Conservation (phyloP, 1,140 invertebrate genomes). For the Amyelois transitella region DNA sequence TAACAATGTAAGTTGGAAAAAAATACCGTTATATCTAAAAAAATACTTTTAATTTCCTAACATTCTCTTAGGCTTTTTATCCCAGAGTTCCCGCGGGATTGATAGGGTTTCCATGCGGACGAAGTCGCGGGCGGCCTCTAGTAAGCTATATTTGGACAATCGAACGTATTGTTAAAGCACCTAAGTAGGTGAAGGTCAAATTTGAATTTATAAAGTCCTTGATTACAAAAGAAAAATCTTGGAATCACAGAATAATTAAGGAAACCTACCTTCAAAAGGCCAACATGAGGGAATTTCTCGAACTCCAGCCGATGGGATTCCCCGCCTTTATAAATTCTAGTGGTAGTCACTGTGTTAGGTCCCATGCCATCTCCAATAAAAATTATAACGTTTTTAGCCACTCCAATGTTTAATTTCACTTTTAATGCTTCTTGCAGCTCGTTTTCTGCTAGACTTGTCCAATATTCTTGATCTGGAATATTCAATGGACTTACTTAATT, state of each 20-base stretch:
- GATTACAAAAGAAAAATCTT: neutral
- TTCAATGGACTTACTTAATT: too few relatives aligned
- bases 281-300: conserved; percentile 90
- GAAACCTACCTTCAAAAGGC: conserved; percentile 83
- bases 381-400: conserved; percentile 92
- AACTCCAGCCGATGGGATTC: conserved; percentile 83
- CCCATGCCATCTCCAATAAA: conserved; percentile 98
- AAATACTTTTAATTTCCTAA: too few relatives aligned
- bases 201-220: neutral
- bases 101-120: too few relatives aligned
- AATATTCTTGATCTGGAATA: conserved; percentile 74
- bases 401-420: conserved; percentile 75
- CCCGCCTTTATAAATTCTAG: conserved; percentile 83
- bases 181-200: neutral
- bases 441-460: conserved; percentile 70
- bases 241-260: neutral
- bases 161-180: too few relatives aligned
- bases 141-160: too few relatives aligned
- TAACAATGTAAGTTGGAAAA: too few relatives aligned
- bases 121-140: too few relatives aligned
- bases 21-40: too few relatives aligned
- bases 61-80: too few relatives aligned
- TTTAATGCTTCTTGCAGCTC: conserved; percentile 79
- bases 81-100: too few relatives aligned
- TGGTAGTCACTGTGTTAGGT: conserved; percentile 89